Evolutionary conservation across 2,888 invertebrate genomes (phyloP), one percentile per base, ranked within the genome.

Genomic region (Scaptomyza polygonia): DNA sequence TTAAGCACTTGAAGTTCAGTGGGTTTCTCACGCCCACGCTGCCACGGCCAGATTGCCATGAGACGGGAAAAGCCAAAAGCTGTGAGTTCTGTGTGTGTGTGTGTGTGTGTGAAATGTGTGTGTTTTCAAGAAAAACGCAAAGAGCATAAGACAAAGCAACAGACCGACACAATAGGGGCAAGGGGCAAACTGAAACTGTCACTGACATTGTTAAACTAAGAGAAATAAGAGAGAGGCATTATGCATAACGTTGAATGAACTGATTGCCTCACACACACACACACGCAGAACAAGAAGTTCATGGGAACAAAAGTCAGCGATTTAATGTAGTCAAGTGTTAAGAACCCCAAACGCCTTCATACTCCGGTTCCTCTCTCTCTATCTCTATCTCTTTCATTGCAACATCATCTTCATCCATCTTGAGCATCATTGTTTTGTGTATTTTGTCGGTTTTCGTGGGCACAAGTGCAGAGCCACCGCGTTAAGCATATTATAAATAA

Each of bases 1-100:
- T 51, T 54, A 57, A 64, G 79, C 84, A 86, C 77, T 86, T 80
- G 72, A 82, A 72, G 75, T 81, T 72, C 81, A 81, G 72, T 70
- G 87, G 72, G 69, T 73, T 78, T 78, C 80, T 83, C 87, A 86
- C 82, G 87, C 82, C 82, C 82, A 82, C 82, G 82, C 83, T 77
- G 56, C n/a, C n/a, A n/a, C 14, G 54, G 29, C 21, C 58, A 54
- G 65, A 72, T 61, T 57, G 71, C 53, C 77, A 54, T 86, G 82
- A 55, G 88, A 88, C 75, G 77, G 77, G 74, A 87, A 75, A 71
- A 67, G 55, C 64, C 75, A 70, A 69, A 71, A 80, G 75, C 81
- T 82, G 85, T n/a, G n/a, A n/a, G n/a, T n/a, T n/a, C n/a, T n/a
- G n/a, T n/a, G n/a, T n/a, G n/a, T n/a, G n/a, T n/a, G n/a, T 83